These are phyloP conservation scores for Indicator maculatus DNA, from an alignment of 2,113 vertebrate genomes.

Conservation along the genomic window DNA sequence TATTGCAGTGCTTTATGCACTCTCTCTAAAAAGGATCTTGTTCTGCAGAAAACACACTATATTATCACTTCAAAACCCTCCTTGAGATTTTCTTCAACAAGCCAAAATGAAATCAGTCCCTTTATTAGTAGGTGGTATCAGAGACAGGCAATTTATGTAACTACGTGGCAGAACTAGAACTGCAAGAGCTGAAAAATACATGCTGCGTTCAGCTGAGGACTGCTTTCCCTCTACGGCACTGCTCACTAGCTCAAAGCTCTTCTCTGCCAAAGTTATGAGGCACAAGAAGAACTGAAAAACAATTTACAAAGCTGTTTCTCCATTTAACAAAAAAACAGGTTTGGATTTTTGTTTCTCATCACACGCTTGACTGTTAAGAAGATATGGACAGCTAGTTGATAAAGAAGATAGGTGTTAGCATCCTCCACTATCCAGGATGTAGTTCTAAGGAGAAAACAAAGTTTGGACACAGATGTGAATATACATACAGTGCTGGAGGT, in stretches of 20 bases:
- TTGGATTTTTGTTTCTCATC: not conserved
- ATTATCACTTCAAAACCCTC: constrained; percentile 20
- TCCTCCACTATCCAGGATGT: not conserved
- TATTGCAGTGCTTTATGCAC: not conserved
- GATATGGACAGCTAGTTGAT: not conserved
- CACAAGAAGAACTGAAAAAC: not conserved
- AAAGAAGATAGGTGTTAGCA: not conserved
- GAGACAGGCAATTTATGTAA: not conserved
- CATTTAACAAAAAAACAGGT: not conserved
- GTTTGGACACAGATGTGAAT: not conserved
- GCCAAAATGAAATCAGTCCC: not conserved
- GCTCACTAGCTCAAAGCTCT: not conserved
- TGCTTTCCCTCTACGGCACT: not conserved
- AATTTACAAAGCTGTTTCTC: not conserved
- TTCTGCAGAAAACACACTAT: not conserved
- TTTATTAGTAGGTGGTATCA: not conserved
- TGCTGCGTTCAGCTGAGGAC: not conserved
- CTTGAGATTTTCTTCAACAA: not conserved
- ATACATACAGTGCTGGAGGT: not conserved
- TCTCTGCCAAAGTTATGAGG: not conserved
- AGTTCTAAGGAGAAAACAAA: not conserved
- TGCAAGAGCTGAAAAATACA: not conserved
- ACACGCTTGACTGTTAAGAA: not conserved
- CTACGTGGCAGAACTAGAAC: not conserved
- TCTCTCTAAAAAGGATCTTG: not conserved